Conservation (phyloP, 2,113 vertebrate genomes). For the Pluvialis apricaria region DNA sequence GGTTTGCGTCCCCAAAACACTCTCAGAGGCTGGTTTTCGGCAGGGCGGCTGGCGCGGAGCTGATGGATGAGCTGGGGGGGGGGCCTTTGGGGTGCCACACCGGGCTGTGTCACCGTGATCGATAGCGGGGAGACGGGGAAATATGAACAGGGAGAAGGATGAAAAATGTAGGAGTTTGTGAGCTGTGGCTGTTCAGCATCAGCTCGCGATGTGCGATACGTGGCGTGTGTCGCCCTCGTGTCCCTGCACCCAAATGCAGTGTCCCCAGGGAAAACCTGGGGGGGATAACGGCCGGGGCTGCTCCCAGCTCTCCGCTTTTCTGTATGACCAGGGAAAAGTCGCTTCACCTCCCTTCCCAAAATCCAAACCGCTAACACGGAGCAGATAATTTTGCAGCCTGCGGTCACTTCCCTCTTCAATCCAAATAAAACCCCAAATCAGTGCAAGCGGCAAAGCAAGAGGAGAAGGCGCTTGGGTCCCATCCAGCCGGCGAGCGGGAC, state of each 20-base stretch:
- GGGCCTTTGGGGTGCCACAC: neutral
- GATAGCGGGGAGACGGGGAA: fast-evolving
- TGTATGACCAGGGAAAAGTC: neutral
- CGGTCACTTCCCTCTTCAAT: neutral
- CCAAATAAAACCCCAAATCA: neutral
- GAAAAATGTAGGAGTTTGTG: fast-evolving
- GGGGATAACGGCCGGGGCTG: neutral
- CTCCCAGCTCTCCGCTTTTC: neutral
- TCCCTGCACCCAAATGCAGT: neutral
- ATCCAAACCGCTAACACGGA: fast-evolving
- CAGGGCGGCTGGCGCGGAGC: fast-evolving
- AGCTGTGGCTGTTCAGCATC: neutral
- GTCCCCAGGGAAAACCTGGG: neutral
- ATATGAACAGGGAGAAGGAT: neutral
- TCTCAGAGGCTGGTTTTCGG: fast-evolving
- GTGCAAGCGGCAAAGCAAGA: neutral
- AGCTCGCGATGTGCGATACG: fast-evolving
- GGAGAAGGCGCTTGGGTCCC: neutral
- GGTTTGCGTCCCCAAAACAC: neutral
- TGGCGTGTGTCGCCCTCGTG: fast-evolving
- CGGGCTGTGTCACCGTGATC: fast-evolving
- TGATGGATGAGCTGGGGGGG: neutral
- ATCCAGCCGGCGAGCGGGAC: fast-evolving
- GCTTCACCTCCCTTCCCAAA: neutral
- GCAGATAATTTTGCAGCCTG: neutral